Percentiles rank a stretch among this genome's conserved stretches.
Evolutionary conservation across 2,797 vertebrate species (phyloP).

Genomic region (Anniella stebbinsi): DNA sequence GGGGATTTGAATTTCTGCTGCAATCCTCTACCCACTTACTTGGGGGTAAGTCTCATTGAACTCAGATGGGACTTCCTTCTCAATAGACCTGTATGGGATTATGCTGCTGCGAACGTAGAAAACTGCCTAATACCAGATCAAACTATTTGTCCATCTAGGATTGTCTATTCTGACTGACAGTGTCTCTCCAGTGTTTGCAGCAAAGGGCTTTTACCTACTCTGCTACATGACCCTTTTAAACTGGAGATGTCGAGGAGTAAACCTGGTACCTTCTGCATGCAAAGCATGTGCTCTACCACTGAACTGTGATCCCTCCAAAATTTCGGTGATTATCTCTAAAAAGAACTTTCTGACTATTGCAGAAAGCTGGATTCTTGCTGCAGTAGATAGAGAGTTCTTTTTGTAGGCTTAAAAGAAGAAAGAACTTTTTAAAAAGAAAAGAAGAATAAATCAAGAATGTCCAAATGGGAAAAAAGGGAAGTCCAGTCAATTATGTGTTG

Average conservation of each 20-base stretch:
- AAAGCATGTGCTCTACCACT: background rate
- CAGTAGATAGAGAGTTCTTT: background rate
- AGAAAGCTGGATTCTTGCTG: background rate
- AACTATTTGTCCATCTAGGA: background rate
- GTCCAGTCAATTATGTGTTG: background rate
- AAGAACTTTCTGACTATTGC: background rate
- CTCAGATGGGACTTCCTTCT: too few relatives aligned
- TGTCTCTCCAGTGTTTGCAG: background rate
- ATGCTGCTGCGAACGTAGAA: background rate
- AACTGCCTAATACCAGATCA: background rate
- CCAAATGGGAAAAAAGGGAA: rapidly evolving
- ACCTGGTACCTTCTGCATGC: background rate
- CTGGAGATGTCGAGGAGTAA: background rate
- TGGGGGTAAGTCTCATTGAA: too few relatives aligned
- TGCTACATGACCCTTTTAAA: background rate
- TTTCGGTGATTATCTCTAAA: background rate
- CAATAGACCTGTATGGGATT: too few relatives aligned
- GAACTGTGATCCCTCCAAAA: background rate
- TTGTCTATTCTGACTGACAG: background rate
- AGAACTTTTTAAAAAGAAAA: background rate
- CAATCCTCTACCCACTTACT: too few relatives aligned
- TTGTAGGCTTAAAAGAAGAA: rapidly evolving
- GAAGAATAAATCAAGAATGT: background rate
- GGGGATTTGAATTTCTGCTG: too few relatives aligned
- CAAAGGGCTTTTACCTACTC: background rate